These are phyloP conservation scores for Gavia stellata DNA, from an alignment of 2,113 vertebrate genomes.

Conservation along the genomic window DNA sequence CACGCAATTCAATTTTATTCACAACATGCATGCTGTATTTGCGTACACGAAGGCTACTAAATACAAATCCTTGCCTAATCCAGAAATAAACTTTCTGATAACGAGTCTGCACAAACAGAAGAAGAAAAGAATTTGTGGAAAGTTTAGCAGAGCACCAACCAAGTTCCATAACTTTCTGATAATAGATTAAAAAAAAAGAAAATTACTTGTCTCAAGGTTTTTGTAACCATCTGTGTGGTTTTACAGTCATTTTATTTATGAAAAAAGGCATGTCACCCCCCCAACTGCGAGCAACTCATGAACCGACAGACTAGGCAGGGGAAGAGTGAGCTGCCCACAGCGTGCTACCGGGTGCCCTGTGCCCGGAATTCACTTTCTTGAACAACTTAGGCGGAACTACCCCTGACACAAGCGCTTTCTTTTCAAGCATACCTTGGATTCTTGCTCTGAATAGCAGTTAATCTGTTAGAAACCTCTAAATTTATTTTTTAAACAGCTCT, in stretches of 20 bases:
- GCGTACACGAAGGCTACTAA: background rate
- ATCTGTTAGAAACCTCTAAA: background rate
- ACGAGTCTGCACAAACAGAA: background rate
- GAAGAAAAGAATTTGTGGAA: background rate
- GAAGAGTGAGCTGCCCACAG: accelerated
- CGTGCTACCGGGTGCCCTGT: accelerated
- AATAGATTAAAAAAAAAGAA: background rate
- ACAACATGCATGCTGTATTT: background rate
- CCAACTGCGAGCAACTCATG: accelerated
- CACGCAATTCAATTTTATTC: background rate
- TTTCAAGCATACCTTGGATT: background rate
- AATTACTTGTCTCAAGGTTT: background rate
- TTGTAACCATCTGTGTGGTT: background rate
- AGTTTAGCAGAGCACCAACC: background rate
- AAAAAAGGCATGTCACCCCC: background rate
- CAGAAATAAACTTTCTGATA: background rate
- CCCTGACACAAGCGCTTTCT: accelerated
- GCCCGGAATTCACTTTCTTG: background rate
- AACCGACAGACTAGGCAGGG: background rate
- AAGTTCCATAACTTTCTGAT: background rate
- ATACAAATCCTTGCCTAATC: background rate
- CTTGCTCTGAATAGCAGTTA: background rate
- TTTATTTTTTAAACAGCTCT: background rate
- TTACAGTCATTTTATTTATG: background rate
- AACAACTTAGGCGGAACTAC: accelerated